phyloP scores from a whole-genome alignment of 2,888 invertebrate genomes.

The Heteropelma amictum region DNA sequence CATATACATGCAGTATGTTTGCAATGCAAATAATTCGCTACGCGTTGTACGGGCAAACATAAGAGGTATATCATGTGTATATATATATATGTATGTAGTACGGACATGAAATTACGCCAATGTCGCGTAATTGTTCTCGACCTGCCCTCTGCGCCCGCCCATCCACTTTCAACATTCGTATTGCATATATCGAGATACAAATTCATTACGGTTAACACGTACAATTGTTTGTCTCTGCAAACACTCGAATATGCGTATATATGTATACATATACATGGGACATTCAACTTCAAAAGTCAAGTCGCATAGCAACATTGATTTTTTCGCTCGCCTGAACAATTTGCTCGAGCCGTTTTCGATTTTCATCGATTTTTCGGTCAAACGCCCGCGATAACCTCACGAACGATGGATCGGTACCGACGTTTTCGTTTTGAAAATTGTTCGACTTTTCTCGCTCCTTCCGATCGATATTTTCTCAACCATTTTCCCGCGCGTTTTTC shows the following conservation, averaged over 20 bases:
- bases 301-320: too few relatives aligned
- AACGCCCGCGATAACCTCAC: too few relatives aligned
- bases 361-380: too few relatives aligned
- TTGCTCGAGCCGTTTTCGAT: too few relatives aligned
- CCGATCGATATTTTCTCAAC: too few relatives aligned
- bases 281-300: too few relatives aligned
- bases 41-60: constrained; percentile 1
- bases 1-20: too few relatives aligned
- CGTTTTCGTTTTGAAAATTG: too few relatives aligned
- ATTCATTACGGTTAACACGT: constrained; percentile 38
- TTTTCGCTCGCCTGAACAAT: too few relatives aligned
- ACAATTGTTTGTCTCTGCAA: constrained; percentile 18
- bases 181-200: constrained; percentile 21
- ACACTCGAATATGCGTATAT: not conserved
- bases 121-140: constrained; percentile 31
- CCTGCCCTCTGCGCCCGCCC: not conserved
- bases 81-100: not conserved
- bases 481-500: too few relatives aligned
- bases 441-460: too few relatives aligned
- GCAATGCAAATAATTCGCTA: constrained; percentile 19
- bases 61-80: not conserved
- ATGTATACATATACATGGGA: not conserved
- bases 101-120: constrained; percentile 28
- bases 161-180: not conserved
- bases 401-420: too few relatives aligned